phyloP scores from a whole-genome alignment of 1,140 invertebrate genomes.

The Acarapis woodi region DNA sequence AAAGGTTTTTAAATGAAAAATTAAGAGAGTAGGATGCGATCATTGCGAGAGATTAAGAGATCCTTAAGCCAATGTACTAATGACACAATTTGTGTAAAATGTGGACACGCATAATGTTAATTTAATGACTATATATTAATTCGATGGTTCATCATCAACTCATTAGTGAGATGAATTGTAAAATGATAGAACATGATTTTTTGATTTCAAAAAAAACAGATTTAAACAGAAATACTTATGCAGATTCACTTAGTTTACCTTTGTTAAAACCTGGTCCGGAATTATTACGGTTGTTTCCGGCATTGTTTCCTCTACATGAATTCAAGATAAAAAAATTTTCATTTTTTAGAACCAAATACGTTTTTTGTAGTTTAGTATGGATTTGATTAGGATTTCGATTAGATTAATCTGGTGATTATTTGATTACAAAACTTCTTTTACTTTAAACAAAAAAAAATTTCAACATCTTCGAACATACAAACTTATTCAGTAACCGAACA shows the following conservation, averaged over 20 bases:
- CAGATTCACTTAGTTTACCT: constrained; percentile 33
- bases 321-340: constrained; percentile 6
- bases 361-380: too few relatives aligned
- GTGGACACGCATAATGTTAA: not conserved
- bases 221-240: constrained; percentile 26
- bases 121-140: not conserved
- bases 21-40: too few relatives aligned
- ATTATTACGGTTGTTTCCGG: constrained; percentile 19
- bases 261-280: constrained; percentile 59
- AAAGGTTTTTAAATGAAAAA: too few relatives aligned
- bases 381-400: too few relatives aligned
- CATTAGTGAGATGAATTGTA: too few relatives aligned
- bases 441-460: too few relatives aligned
- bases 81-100: not conserved
- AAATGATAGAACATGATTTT: constrained; percentile 1
- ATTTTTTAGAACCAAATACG: constrained; percentile 5
- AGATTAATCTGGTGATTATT: too few relatives aligned
- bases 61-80: too few relatives aligned
- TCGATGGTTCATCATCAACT: not conserved
- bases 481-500: too few relatives aligned
- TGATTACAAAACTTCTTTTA: too few relatives aligned
- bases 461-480: too few relatives aligned
- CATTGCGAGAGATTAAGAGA: too few relatives aligned
- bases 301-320: constrained; percentile 8
- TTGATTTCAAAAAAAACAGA: constrained; percentile 1